Evolutionary conservation across 2,113 vertebrate species (phyloP).

Genomic region (Cynoglossus semilaevis): DNA sequence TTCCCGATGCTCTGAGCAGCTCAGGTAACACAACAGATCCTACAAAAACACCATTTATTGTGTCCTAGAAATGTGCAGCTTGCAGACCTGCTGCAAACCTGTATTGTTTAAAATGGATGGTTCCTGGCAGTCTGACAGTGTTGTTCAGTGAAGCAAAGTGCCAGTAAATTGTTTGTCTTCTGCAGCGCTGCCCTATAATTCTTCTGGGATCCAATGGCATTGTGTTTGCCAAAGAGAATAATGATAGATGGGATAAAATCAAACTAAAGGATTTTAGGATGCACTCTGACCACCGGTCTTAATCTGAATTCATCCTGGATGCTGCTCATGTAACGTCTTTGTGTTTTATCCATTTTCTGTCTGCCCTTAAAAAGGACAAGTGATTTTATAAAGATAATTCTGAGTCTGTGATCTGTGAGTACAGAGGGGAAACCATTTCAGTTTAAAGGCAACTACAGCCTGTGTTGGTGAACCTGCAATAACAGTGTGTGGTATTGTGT

Average conservation of each 20-base stretch:
- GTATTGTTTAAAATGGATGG: slow-evolving; percentile 80
- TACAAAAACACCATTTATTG: slow-evolving; percentile 62
- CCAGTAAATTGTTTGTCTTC: slow-evolving; percentile 87
- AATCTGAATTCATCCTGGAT: slow-evolving; percentile 69
- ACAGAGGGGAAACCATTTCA: slow-evolving; percentile 16
- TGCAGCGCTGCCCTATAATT: slow-evolving; percentile 82
- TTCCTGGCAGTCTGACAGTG: slow-evolving; percentile 79
- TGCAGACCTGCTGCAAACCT: slow-evolving; percentile 67
- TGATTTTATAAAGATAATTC: slow-evolving; percentile 10
- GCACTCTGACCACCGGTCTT: slow-evolving; percentile 69
- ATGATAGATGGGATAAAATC: slow-evolving; percentile 82
- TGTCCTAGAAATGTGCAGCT: slow-evolving; percentile 69
- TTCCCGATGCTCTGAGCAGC: slow-evolving; percentile 55
- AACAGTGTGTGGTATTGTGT: slow-evolving; percentile 23
- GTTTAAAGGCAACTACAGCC: slow-evolving; percentile 1
- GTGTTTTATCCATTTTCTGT: slow-evolving; percentile 37
- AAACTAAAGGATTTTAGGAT: slow-evolving; percentile 76
- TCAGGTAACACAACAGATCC: slow-evolving; percentile 52
- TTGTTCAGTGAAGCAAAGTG: slow-evolving; percentile 85
- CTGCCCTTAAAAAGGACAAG: slow-evolving; percentile 15
- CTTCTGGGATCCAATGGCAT: slow-evolving; percentile 81
- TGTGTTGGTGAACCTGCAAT: background rate
- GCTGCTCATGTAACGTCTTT: slow-evolving; percentile 23
- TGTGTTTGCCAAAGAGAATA: slow-evolving; percentile 85
- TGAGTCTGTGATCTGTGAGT: slow-evolving; percentile 6